Conservation (phyloP, 2,888 invertebrate genomes). For the Formica aserva region DNA sequence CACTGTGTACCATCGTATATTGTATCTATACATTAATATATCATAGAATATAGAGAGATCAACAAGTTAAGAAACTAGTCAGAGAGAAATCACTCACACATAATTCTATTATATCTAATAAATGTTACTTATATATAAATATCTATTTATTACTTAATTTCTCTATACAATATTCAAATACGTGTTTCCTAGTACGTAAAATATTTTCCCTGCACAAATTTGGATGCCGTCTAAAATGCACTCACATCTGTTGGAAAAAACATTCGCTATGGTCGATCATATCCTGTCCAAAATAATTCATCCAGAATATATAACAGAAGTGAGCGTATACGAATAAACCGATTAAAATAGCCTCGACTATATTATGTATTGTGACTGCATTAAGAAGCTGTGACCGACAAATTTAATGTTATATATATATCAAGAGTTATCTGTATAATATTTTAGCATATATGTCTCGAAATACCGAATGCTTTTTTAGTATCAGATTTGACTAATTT, state of each 20-base stretch:
- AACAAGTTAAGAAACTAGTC: neutral
- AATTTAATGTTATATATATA: neutral
- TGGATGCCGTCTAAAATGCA: neutral
- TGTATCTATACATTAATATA: slow-evolving; percentile 26
- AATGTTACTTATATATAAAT: neutral
- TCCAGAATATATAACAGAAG: slow-evolving; percentile 12
- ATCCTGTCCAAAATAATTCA: slow-evolving; percentile 43
- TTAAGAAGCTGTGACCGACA: slow-evolving; percentile 5
- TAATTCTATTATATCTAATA: neutral
- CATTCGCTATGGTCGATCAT: slow-evolving; percentile 36
- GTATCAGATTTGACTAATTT: neutral
- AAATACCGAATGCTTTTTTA: neutral
- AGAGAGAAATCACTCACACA: neutral
- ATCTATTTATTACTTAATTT: neutral
- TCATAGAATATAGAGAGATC: neutral
- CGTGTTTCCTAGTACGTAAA: neutral
- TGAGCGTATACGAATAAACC: slow-evolving; percentile 31
- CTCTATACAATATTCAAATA: neutral
- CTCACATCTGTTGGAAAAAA: slow-evolving; percentile 37
- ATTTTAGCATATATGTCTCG: neutral
- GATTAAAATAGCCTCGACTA: neutral
- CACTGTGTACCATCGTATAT: slow-evolving; percentile 38
- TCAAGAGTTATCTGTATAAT: neutral
- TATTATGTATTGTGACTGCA: neutral
- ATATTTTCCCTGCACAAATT: neutral